Evolutionary conservation across 2,113 vertebrate genomes (phyloP).

Genomic region (Microcebus ravelobensis): DNA sequence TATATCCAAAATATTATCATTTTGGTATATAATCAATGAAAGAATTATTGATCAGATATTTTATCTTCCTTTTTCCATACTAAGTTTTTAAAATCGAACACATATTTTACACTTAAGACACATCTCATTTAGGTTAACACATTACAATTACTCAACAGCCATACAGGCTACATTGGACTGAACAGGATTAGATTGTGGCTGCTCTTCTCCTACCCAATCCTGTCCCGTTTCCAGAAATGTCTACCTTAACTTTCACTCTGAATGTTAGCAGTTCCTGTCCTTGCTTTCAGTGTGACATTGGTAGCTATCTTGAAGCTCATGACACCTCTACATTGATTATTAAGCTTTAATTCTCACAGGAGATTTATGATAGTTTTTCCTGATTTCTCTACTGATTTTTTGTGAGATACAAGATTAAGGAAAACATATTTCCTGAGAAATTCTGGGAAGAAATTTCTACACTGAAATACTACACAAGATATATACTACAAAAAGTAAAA

Average conservation of each 20-base stretch:
- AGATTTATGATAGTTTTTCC: background rate
- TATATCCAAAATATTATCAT: background rate
- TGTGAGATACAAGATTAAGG: background rate
- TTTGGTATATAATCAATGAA: background rate
- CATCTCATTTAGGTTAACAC: background rate
- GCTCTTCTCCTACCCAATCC: background rate
- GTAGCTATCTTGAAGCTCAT: background rate
- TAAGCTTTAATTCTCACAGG: background rate
- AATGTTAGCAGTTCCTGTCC: background rate
- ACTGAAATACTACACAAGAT: background rate
- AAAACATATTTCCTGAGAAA: conserved; percentile 18
- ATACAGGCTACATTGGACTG: background rate
- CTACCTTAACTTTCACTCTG: background rate
- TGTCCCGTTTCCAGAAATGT: background rate
- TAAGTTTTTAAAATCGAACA: background rate
- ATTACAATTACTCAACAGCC: background rate
- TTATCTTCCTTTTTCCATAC: background rate
- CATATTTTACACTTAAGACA: background rate
- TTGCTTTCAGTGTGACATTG: background rate
- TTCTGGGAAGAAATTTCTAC: conserved; percentile 11
- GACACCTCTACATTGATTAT: background rate
- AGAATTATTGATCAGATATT: conserved; percentile 25
- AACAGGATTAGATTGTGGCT: background rate
- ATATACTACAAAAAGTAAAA: background rate
- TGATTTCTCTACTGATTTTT: background rate